Conservation (phyloP, 2,888 invertebrate genomes). For the Tinea semifulvella region DNA sequence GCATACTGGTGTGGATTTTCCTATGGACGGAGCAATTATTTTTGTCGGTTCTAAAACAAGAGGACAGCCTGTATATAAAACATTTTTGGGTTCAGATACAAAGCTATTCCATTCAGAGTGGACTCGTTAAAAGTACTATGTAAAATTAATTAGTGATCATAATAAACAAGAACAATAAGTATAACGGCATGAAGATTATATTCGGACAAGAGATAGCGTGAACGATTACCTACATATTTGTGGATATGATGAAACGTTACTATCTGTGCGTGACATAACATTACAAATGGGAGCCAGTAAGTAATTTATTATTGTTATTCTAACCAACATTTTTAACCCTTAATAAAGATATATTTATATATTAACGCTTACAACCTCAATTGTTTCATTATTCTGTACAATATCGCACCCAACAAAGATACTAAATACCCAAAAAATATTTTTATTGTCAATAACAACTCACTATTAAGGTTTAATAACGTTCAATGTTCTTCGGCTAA, state of each 20-base stretch:
- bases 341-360: not conserved
- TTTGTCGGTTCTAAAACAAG: too few relatives aligned
- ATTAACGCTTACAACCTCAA: not conserved
- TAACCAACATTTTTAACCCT: too few relatives aligned
- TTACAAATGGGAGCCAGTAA: constrained; percentile 12
- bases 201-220: not conserved
- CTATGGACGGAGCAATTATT: too few relatives aligned
- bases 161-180: not conserved
- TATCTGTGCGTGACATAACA: constrained; percentile 9
- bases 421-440: too few relatives aligned
- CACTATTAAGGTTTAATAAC: too few relatives aligned
- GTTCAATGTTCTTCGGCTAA: too few relatives aligned
- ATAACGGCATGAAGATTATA: constrained; percentile 1
- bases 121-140: not conserved
- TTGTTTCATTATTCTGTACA: too few relatives aligned
- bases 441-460: too few relatives aligned
- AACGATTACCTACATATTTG: constrained; percentile 4
- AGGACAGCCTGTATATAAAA: constrained; percentile 3
- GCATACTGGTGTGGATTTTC: too few relatives aligned
- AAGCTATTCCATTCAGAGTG: not conserved
- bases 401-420: too few relatives aligned
- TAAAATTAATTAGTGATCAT: not conserved
- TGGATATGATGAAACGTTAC: constrained; percentile 7
- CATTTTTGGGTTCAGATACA: not conserved
- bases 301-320: too few relatives aligned